A percentile compares a stretch with the other conserved stretches of the same genome.
phyloP scores from a whole-genome alignment of 2,888 invertebrate species.

The Loripinus fragilis region DNA sequence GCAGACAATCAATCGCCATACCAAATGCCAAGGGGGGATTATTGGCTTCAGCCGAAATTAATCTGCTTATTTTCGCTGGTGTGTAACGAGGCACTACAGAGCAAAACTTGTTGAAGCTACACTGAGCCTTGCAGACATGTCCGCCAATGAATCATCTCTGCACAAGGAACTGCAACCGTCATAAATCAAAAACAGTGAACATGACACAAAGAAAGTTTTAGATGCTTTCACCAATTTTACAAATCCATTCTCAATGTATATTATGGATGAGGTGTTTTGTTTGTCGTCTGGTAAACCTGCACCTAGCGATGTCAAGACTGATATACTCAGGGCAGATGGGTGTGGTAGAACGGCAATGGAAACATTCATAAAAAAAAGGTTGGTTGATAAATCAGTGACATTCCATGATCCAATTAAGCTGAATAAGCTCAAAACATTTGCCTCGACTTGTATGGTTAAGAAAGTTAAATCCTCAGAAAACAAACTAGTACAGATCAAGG shows the following conservation, averaged over 20 bases:
- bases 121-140: not conserved
- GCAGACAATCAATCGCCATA: slow-evolving; percentile 54
- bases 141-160: not conserved
- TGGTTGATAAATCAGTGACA: not conserved
- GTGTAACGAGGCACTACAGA: slow-evolving; percentile 33
- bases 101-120: slow-evolving; percentile 40
- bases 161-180: not conserved
- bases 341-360: not conserved
- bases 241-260: not conserved
- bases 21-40: slow-evolving; percentile 48
- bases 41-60: slow-evolving; percentile 49
- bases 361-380: not conserved
- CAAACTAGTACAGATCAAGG: slow-evolving; percentile 14
- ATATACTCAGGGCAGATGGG: not conserved
- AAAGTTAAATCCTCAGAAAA: not conserved
- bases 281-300: not conserved
- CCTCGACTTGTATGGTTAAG: not conserved
- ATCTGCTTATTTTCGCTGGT: slow-evolving; percentile 48
- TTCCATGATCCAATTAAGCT: not conserved
- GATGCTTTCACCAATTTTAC: not conserved
- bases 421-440: not conserved
- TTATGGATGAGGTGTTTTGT: not conserved
- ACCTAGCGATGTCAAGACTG: slow-evolving; percentile 10
- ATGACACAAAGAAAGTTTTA: not conserved
- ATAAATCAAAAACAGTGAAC: not conserved